Conservation (phyloP, 2,888 invertebrate genomes). For the Callosobruchus maculatus region DNA sequence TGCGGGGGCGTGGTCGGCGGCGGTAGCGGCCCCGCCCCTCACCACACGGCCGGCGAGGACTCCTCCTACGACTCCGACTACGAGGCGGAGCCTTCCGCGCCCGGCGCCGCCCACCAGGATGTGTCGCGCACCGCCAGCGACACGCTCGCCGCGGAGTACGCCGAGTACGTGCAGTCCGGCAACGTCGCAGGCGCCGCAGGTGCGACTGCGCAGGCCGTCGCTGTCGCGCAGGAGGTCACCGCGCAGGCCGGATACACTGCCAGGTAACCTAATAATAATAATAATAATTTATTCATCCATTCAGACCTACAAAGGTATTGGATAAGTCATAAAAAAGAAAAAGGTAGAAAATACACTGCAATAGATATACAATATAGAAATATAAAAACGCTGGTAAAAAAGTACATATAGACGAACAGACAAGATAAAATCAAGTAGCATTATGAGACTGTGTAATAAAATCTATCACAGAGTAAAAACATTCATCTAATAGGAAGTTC, state of each 20-base stretch:
- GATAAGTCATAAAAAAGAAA: too few relatives aligned
- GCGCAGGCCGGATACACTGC: constrained; percentile 43
- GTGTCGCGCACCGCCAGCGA: constrained; percentile 81
- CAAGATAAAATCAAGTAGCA: too few relatives aligned
- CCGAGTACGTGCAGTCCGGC: constrained; percentile 69
- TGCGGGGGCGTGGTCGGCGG: constrained; percentile 46
- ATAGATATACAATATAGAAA: too few relatives aligned
- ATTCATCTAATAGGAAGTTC: too few relatives aligned
- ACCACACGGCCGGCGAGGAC: constrained; percentile 60
- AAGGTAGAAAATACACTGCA: too few relatives aligned
- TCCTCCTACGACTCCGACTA: constrained; percentile 86
- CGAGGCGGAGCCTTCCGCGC: constrained; percentile 53
- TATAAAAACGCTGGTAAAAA: too few relatives aligned
- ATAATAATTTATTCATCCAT: too few relatives aligned
- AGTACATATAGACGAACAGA: too few relatives aligned
- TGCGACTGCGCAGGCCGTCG: background rate
- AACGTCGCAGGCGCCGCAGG: background rate
- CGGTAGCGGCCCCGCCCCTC: background rate
- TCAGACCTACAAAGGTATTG: too few relatives aligned
- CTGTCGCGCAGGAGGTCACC: constrained; percentile 29
- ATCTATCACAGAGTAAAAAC: too few relatives aligned
- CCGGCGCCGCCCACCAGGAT: constrained; percentile 59
- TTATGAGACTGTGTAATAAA: too few relatives aligned
- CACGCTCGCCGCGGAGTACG: constrained; percentile 81
- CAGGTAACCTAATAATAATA: too few relatives aligned